Evolutionary conservation across 1,140 invertebrate genomes (phyloP), one percentile per base, ranked within the genome.

Genomic region (Ostrea edulis): DNA sequence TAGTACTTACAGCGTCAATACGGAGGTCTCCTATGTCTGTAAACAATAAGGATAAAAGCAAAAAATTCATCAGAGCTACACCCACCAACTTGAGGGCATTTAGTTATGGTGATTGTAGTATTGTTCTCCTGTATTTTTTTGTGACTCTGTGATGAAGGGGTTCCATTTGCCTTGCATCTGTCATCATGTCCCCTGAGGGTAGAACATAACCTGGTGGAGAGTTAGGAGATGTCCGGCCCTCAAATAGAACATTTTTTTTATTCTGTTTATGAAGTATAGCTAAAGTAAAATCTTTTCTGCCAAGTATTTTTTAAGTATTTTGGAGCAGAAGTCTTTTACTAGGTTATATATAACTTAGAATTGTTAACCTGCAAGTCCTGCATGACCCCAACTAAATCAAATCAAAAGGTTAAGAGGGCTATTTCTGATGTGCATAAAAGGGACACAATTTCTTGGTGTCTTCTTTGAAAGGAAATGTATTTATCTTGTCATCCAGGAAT

Each of bases 11-110:
- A 29, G 35, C 22, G 25, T 77, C 68, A 77, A 77, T 77, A 77
- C 68, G 12, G 29, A 14, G 8, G 68, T 77, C 68, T 77, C 68
- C 68, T 14, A 12, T 77, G 68, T 77, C 25, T 14, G 68, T 77
- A 77, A 77, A 77, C 68, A 77, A 77, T 14, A 35, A 35, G 25
- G 68, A 62, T 62, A 62, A 29, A 35, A 29, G 25, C 25, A 29
- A 35, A 77, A 29, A 77, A 77, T 8, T 11, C 1, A 25, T 25
- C 25, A 77, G 68, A 77, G 29, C 68, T 29, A 25, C 25, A 71
- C 22, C 68, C 29, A 77, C 68, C 68, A 77, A 62, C 55, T 58
- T 71, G 65, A 20, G 65, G 65, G 22, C 68, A 77, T 77, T 77
- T 35, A 29, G 25, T 77, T 77, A 77, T 77, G 25, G 29, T 77